Percentiles rank a stretch among this genome's conserved stretches.
Conservation (phyloP, 2,797 vertebrate species). For the Malacoctenus gilli region DNA sequence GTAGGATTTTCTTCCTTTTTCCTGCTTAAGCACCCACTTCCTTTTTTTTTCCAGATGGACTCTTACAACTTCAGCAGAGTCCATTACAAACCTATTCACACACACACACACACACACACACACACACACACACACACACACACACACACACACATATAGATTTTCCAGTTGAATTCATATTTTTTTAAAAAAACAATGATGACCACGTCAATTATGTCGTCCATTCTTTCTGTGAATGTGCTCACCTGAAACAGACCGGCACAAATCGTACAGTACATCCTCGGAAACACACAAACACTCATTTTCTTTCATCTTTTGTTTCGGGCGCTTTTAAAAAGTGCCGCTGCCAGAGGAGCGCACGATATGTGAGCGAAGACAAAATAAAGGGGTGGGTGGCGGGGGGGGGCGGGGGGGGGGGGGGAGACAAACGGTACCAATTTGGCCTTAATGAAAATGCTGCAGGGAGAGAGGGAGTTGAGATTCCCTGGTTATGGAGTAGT, state of each 20-base stretch:
- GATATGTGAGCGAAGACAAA: constrained; percentile 32
- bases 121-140: too few relatives aligned
- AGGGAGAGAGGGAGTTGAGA: constrained; percentile 38
- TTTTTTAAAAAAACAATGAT: constrained; percentile 28
- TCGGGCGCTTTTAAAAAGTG: constrained; percentile 14
- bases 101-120: constrained; percentile 25
- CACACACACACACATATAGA: too few relatives aligned
- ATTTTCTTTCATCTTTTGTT: constrained; percentile 33
- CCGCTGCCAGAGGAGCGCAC: constrained; percentile 23
- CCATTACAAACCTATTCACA: constrained; percentile 8
- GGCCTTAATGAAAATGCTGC: constrained; percentile 33
- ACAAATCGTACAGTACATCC: constrained; percentile 6
- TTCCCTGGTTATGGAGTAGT: constrained; percentile 40
- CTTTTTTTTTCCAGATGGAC: constrained; percentile 1
- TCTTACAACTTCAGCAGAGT: constrained; percentile 13
- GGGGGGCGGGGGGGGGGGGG: too few relatives aligned
- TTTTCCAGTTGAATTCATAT: too few relatives aligned
- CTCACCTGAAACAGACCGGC: constrained; percentile 31
- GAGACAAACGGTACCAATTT: constrained; percentile 18
- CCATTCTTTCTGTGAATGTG: constrained; percentile 11
- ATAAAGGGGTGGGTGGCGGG: too few relatives aligned
- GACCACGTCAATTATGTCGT: constrained; percentile 21
- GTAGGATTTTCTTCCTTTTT: constrained; percentile 13
- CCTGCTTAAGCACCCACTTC: constrained; percentile 19
- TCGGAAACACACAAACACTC: constrained; percentile 28